Conservation (phyloP, 2,797 vertebrate genomes). For the Chiropotes sagulatus region DNA sequence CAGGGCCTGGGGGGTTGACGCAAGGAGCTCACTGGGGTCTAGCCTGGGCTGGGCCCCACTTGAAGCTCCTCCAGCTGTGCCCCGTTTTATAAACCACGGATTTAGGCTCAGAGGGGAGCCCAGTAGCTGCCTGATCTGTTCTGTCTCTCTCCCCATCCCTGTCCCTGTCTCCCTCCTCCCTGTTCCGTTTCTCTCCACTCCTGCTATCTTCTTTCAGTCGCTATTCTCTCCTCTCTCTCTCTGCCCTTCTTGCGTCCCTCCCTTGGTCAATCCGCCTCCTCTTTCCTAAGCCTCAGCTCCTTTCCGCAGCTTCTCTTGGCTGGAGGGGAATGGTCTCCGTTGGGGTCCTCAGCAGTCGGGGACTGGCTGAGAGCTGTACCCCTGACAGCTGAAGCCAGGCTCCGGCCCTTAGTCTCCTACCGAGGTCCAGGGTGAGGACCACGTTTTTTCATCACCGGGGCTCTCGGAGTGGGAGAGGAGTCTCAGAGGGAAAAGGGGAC, state of each 20-base stretch:
- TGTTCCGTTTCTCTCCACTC: neutral
- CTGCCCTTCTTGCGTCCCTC: neutral
- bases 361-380: neutral
- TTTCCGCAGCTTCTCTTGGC: neutral
- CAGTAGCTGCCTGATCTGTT: neutral
- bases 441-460: neutral
- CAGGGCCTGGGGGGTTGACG: neutral
- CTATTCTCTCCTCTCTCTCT: neutral
- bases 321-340: neutral
- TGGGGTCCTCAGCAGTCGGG: neutral
- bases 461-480: neutral
- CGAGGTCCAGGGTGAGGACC: neutral
- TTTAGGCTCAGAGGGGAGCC: neutral
- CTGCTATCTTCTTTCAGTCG: neutral
- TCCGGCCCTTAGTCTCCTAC: neutral
- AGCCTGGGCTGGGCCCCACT: neutral
- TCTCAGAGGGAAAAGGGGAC: neutral
- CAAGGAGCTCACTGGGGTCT: neutral
- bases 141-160: neutral
- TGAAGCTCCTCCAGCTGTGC: too few relatives aligned
- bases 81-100: neutral
- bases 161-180: neutral
- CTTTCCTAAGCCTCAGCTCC: neutral
- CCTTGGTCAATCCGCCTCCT: neutral
- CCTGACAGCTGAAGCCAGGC: neutral